Base-by-base conservation (phyloP, 2,888 invertebrate genomes). In the Tigriopus californicus region DNA sequence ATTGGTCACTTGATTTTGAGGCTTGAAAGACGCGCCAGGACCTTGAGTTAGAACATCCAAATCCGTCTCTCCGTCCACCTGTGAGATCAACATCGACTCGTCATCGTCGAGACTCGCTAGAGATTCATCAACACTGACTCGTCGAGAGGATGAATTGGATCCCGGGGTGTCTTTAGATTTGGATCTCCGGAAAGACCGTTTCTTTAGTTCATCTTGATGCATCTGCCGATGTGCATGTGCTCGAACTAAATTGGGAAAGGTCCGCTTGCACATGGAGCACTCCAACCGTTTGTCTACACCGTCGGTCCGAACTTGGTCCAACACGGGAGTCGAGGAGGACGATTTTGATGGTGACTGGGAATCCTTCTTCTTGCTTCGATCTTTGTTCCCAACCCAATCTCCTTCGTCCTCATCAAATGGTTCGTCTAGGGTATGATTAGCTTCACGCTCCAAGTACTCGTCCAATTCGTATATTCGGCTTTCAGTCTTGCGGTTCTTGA, bases 41-140 rank as follows among this genome's bases (percentile, higher is more conserved):
- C 20, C 15, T 20, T 18, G 15, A 49, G 20, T 49, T 8, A 22
- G 20, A 2, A 44, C 44, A 22, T 13, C 22, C 22, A 56, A 56
- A 24, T 56, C 56, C 13, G n/a, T 40, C n/a, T 56, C 56, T 42
- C 56, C 56, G 18, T 56, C 56, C 8, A 56, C 42, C 42, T 56
- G 56, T 20, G 51, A 18, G 15, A 18, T 15, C n/a, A 56, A 24
- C 56, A n/a, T 56, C 4, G n/a, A 33, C 11, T 56, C 22, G 18
- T 56, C 56, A 41, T 40, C 56, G 20, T 40, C 56, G n/a, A 42
- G 56, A 56, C 24, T 24, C 11, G 44, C 20, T 20, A 22, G 13
- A 22, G 20, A 13, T 15, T 44, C 44, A 5, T 15, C 15, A n/a
- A 15, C 15, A 44, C 18, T 18, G 15, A 44, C 15, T 44, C 44